Percentiles rank a stretch among this genome's conserved stretches.
phyloP scores from a whole-genome alignment of 2,888 invertebrate genomes.

The Pandemis cinnamomeana region DNA sequence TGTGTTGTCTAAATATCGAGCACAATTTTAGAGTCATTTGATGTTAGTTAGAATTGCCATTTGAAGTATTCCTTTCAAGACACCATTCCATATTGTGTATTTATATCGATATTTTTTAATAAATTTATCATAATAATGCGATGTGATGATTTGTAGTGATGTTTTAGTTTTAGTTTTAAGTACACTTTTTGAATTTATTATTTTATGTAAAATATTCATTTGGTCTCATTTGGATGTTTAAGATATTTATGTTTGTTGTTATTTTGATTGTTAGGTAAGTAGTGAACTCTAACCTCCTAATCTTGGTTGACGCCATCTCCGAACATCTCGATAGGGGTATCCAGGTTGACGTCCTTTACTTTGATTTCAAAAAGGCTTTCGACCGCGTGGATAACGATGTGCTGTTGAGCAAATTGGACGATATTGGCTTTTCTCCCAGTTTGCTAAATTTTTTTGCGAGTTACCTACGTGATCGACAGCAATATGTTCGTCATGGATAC shows the following conservation, averaged over 20 bases:
- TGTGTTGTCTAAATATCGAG: constrained; percentile 49
- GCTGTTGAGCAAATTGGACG: no score
- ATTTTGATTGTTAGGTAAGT: constrained; percentile 4
- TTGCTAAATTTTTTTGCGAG: no score
- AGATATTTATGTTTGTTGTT: constrained; percentile 37
- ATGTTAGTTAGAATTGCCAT: constrained; percentile 51
- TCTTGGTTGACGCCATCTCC: no score
- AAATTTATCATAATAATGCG: constrained; percentile 10
- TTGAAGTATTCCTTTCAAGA: constrained; percentile 26
- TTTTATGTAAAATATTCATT: constrained; percentile 34
- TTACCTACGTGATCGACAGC: no score
- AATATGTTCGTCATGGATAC: no score
- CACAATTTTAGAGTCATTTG: constrained; percentile 56
- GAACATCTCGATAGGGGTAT: no score
- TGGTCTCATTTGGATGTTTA: constrained; percentile 38
- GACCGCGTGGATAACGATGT: no score
- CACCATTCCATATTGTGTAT: constrained; percentile 31
- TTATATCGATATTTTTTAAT: constrained; percentile 13
- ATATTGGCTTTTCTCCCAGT: no score
- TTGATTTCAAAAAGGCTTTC: no score
- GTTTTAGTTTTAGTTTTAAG: constrained; percentile 31
- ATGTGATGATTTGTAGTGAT: constrained; percentile 36
- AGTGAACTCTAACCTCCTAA: no score
- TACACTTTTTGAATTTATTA: constrained; percentile 9
- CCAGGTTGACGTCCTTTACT: no score